A percentile compares a stretch with the other conserved stretches of the same genome.
Evolutionary conservation across 2,797 vertebrate genomes (phyloP).

Genomic region (Leucoraja ocellata): DNA sequence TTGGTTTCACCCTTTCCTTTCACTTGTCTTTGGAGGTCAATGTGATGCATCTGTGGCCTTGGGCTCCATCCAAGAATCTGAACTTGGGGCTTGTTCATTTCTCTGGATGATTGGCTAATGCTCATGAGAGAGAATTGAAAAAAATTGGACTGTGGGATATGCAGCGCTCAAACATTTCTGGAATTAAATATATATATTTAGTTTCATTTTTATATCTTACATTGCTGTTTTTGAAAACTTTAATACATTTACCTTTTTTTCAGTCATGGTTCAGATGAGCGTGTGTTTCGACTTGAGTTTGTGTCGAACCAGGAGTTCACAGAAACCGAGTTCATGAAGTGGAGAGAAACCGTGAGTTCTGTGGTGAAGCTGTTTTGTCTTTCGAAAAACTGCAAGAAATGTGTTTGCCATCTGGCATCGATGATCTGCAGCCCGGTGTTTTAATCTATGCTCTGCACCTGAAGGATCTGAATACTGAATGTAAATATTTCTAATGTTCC

Average conservation of each 20-base stretch:
- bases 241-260: conserved; percentile 15
- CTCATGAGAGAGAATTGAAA: background rate
- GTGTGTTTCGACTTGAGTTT: conserved; percentile 93
- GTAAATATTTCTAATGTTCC: background rate
- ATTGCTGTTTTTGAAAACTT: background rate
- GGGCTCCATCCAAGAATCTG: background rate
- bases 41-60: background rate
- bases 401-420: background rate
- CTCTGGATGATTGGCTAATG: background rate
- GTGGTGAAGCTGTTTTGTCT: background rate
- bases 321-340: conserved; percentile 97
- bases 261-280: conserved; percentile 87
- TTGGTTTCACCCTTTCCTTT: background rate
- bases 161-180: background rate
- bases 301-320: conserved; percentile 98
- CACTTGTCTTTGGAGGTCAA: background rate
- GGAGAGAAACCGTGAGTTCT: conserved; percentile 91
- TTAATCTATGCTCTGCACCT: background rate
- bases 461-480: background rate
- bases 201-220: background rate
- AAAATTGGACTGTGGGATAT: background rate
- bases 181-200: background rate
- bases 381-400: background rate
- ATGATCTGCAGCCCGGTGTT: background rate
- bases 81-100: background rate